Percentiles rank a stretch among this genome's conserved stretches.
These are phyloP conservation scores for Leiothrix lutea DNA, from an alignment of 2,113 vertebrate genomes.

Conservation along the genomic window DNA sequence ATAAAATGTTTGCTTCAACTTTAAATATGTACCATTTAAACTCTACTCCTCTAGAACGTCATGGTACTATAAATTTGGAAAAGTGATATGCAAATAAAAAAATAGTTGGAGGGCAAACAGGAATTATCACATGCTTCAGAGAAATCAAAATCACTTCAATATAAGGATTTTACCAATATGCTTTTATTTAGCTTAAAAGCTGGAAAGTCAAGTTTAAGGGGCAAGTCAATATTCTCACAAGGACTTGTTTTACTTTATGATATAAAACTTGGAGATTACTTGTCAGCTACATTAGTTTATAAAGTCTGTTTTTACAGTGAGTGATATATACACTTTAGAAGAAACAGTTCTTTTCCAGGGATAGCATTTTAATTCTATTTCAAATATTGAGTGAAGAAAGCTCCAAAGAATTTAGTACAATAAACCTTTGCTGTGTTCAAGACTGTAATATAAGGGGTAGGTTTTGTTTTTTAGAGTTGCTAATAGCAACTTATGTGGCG, in stretches of 20 bases:
- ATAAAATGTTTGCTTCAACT: neutral
- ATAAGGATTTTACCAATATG: neutral
- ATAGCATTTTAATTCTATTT: slow-evolving; percentile 25
- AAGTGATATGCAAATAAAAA: neutral
- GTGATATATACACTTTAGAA: neutral
- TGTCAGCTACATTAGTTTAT: slow-evolving; percentile 5
- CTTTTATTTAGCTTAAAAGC: neutral
- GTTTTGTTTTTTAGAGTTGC: slow-evolving; percentile 23
- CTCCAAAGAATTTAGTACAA: slow-evolving; percentile 1
- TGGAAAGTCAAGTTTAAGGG: neutral
- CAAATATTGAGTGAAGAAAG: neutral
- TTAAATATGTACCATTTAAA: neutral
- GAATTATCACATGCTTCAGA: neutral
- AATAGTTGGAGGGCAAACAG: neutral
- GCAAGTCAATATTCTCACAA: neutral
- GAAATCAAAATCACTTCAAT: neutral
- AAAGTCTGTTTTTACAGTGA: neutral
- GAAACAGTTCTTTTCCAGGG: neutral
- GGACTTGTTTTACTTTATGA: slow-evolving; percentile 9
- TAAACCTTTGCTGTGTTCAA: neutral
- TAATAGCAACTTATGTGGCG: slow-evolving; percentile 63
- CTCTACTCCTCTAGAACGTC: neutral
- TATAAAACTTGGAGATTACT: neutral
- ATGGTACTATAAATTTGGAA: neutral
- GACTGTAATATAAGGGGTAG: neutral